Percentiles rank a stretch among this genome's conserved stretches.
Evolutionary conservation across 1,140 invertebrate species (phyloP).

Genomic region (Cheumatopsyche charites): DNA sequence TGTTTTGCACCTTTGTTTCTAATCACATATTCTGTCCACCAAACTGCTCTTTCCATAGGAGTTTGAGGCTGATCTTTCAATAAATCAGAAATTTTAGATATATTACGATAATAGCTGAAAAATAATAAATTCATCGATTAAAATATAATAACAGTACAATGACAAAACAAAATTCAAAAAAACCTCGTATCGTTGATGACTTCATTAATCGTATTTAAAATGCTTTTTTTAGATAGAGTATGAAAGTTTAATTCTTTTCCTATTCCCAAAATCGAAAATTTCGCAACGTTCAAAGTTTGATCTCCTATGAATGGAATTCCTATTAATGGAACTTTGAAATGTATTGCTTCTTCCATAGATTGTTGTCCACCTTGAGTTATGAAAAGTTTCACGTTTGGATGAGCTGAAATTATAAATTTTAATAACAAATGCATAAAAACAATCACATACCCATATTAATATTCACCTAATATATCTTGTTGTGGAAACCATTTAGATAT

Average conservation of each 20-base stretch:
- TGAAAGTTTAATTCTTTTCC: constrained; percentile 42
- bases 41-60: constrained; percentile 57
- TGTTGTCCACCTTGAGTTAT: constrained; percentile 68
- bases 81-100: constrained; percentile 50
- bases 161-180: neutral
- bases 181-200: constrained; percentile 29
- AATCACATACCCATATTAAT: neutral
- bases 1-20: constrained; percentile 61
- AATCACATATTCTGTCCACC: constrained; percentile 62
- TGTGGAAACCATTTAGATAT: constrained; percentile 62
- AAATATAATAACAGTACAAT: neutral
- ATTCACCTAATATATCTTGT: constrained; percentile 52
- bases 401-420: constrained; percentile 52
- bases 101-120: constrained; percentile 52
- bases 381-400: constrained; percentile 64
- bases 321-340: constrained; percentile 64
- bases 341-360: constrained; percentile 65
- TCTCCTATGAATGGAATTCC: constrained; percentile 55
- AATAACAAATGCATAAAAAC: no score
- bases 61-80: constrained; percentile 52
- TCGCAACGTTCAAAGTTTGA: constrained; percentile 53
- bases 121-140: constrained; percentile 16
- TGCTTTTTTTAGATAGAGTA: constrained; percentile 41
- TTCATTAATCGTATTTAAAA: constrained; percentile 44
- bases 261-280: constrained; percentile 42